Evolutionary conservation across 2,888 invertebrate genomes (phyloP).

Genomic region (Agonum fuliginosum): DNA sequence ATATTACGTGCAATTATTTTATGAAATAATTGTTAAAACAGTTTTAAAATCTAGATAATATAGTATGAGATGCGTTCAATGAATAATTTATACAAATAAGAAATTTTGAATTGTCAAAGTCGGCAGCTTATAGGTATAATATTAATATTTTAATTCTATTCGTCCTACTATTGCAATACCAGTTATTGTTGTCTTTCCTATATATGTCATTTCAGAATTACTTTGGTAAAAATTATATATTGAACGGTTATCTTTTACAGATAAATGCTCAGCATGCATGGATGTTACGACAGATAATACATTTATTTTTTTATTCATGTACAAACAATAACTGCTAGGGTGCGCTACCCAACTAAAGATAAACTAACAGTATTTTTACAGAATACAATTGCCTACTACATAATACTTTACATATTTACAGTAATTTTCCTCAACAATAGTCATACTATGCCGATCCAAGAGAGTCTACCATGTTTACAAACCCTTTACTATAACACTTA

Average conservation of each 20-base stretch:
- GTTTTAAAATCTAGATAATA: constrained; percentile 54
- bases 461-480: constrained; percentile 28
- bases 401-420: constrained; percentile 41
- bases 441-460: constrained; percentile 41
- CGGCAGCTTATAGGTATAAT: constrained; percentile 18
- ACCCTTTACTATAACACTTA: constrained; percentile 1
- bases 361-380: constrained; percentile 57
- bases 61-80: constrained; percentile 43
- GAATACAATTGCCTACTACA: constrained; percentile 49
- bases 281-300: constrained; percentile 40
- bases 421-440: constrained; percentile 41
- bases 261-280: constrained; percentile 59
- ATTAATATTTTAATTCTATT: constrained; percentile 15
- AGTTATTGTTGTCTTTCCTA: constrained; percentile 17
- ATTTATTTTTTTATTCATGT: constrained; percentile 60
- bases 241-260: constrained; percentile 52
- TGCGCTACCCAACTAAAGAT: constrained; percentile 37
- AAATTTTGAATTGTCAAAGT: background rate
- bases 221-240: constrained; percentile 9
- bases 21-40: constrained; percentile 56
- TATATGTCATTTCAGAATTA: background rate
- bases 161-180: constrained; percentile 14
- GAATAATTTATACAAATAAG: background rate
- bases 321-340: constrained; percentile 51
- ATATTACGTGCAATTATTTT: constrained; percentile 56